These are phyloP conservation scores for Enteromius anoplus DNA, from an alignment of 2,797 vertebrate genomes.

Conservation along the genomic window DNA sequence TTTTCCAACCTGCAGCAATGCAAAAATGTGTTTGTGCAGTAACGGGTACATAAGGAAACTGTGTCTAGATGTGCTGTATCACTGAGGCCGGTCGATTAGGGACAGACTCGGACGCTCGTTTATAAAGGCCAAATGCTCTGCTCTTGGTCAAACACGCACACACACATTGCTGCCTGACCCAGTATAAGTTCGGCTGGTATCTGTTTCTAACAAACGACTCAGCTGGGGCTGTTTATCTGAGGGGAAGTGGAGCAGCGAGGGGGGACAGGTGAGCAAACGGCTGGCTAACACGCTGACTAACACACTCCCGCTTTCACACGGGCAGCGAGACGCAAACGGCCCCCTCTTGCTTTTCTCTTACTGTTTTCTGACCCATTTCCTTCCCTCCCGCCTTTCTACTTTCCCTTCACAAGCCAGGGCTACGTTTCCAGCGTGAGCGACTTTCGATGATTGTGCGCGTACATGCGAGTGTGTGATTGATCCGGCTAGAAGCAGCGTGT, in stretches of 20 bases:
- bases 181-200: constrained; percentile 24
- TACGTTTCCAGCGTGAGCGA: constrained; percentile 19
- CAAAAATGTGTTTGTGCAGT: constrained; percentile 55
- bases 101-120: constrained; percentile 71
- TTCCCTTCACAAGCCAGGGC: constrained; percentile 30
- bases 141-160: constrained; percentile 56
- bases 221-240: constrained; percentile 66
- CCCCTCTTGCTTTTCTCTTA: constrained; percentile 54
- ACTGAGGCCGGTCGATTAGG: constrained; percentile 72
- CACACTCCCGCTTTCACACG: constrained; percentile 29
- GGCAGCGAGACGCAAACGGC: constrained; percentile 1
- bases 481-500: constrained; percentile 69
- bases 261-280: constrained; percentile 50
- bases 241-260: constrained; percentile 75
- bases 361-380: constrained; percentile 78
- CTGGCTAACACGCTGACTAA: constrained; percentile 46
- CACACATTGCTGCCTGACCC: constrained; percentile 34
- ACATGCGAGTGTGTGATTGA: constrained; percentile 64
- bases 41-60: constrained; percentile 76
- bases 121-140: constrained; percentile 70
- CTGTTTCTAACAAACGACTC: constrained; percentile 30
- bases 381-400: constrained; percentile 40
- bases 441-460: constrained; percentile 42
- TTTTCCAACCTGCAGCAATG: background rate
- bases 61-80: constrained; percentile 69